Evolutionary conservation across 2,888 invertebrate genomes (phyloP), one percentile per base, ranked within the genome.

Genomic region (Drosophila stalkeri): DNA sequence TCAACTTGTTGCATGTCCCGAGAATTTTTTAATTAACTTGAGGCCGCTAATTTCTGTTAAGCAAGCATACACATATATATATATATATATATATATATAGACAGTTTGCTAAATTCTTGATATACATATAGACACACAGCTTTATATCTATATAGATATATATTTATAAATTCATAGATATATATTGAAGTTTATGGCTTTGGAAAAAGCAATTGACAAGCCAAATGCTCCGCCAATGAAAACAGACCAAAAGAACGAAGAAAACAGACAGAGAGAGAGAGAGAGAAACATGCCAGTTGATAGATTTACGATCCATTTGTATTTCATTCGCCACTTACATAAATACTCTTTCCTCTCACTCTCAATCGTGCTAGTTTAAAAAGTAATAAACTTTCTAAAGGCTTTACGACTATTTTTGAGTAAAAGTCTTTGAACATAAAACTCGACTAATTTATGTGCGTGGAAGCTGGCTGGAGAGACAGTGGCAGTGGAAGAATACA

Each of bases 1-100:
- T 85, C 85, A 89, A 84, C 89, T 86, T 85, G 84, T 89, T 86
- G 89, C 87, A 81, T 81, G 86, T 74, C 80, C 72, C 78, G 68
- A 78, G 52, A 67, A 76, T 65, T 79, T 77, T 68, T 78, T 78
- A 78, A 78, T 78, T 78, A 80, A 78, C 78, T 78, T 78, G 76
- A 72, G 80, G 80, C 72, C 80, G 78, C 72, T 76, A 80, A 75
- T 80, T 77, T 74, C 39, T 70, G 59, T 63, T 60, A 66, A 74
- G 74, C 57, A n/a, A n/a, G n/a, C n/a, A n/a, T n/a, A n/a, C n/a
- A n/a, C n/a, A 66, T 67, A 78, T 54, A 66, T 70, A 64, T 69
- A 66, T 66, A 66, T 65, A 66, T 67, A 78, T 54, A 66, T 70
- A 64, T 69, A 66, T 66, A 66, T 65, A 60, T 23, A 23, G 27